Evolutionary conservation across 2,797 vertebrate species (phyloP).

Genomic region (Nyctalus aviator): DNA sequence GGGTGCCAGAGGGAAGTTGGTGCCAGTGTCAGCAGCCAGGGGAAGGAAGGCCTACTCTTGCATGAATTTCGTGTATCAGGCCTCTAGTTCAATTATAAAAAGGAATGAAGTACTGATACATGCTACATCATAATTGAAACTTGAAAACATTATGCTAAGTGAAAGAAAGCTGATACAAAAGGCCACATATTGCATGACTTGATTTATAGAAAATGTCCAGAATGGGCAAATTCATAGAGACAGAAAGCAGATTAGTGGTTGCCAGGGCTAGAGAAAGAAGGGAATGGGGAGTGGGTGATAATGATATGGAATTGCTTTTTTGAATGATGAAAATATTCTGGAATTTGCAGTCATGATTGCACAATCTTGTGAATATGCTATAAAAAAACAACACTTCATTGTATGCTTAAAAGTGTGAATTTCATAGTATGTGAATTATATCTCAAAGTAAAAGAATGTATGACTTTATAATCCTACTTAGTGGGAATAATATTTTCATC

Average conservation of each 20-base stretch:
- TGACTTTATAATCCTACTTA: not conserved
- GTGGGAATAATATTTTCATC: not conserved
- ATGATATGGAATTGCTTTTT: not conserved
- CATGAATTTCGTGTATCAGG: too few species aligned
- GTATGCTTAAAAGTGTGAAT: not conserved
- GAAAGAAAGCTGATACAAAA: not conserved
- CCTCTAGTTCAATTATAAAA: not conserved
- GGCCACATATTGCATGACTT: not conserved
- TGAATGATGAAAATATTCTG: not conserved
- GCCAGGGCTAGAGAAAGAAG: not conserved
- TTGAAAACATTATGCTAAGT: not conserved
- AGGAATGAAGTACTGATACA: not conserved
- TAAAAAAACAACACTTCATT: not conserved
- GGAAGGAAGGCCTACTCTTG: too few species aligned
- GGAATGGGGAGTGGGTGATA: not conserved
- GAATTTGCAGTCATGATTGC: not conserved
- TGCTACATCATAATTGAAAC: not conserved
- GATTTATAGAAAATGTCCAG: not conserved
- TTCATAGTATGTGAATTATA: not conserved
- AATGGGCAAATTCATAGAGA: not conserved
- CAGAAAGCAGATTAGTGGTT: not conserved
- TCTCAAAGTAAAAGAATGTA: not conserved
- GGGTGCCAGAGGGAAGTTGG: too few species aligned
- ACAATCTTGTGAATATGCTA: not conserved
- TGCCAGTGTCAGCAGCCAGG: too few species aligned